These are phyloP conservation scores for Leucoma salicis DNA, from an alignment of 2,888 invertebrate species.

Conservation along the genomic window DNA sequence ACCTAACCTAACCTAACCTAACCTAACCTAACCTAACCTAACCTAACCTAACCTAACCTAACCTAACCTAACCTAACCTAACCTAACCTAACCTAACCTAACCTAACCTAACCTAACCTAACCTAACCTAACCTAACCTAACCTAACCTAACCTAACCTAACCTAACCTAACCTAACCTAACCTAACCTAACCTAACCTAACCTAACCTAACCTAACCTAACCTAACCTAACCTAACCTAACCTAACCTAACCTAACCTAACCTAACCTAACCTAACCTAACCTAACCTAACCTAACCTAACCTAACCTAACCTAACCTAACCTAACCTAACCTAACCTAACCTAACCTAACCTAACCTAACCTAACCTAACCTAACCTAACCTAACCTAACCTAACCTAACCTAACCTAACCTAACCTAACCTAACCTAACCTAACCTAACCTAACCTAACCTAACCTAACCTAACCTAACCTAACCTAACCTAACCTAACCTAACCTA, in stretches of 20 bases:
- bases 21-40: conserved; percentile 4
- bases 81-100: conserved; percentile 23
- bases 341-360: conserved; percentile 13
- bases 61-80: conserved; percentile 17
- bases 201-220: conserved; percentile 5
- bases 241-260: conserved; percentile 5
- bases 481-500: conserved; percentile 12
- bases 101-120: conserved; percentile 18
- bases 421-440: conserved; percentile 5
- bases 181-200: conserved; percentile 5
- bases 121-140: conserved; percentile 5
- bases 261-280: conserved; percentile 1
- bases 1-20: conserved; percentile 5
- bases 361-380: conserved; percentile 16
- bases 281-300: background rate
- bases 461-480: conserved; percentile 8
- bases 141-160: background rate
- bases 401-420: background rate
- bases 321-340: conserved; percentile 10
- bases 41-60: conserved; percentile 17
- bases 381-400: conserved; percentile 13
- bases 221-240: conserved; percentile 9
- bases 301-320: conserved; percentile 1
- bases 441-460: conserved; percentile 4
- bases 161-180: conserved; percentile 4